Base-by-base conservation (phyloP, 2,888 invertebrate species). In the Drosophila melanosoma region DNA sequence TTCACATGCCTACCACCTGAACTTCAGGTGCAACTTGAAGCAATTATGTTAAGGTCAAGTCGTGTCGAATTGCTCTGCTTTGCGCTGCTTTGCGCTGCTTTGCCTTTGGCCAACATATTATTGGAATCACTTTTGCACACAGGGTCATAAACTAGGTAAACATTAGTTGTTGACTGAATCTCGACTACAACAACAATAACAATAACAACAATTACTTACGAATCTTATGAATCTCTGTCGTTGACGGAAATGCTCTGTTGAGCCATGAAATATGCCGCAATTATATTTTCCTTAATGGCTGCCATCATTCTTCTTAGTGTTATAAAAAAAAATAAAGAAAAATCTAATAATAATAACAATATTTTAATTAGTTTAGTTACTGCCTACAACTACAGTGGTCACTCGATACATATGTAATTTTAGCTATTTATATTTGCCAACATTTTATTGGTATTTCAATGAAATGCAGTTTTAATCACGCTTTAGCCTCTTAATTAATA, bases 21-120 rank as follows among this genome's bases (percentile, higher is more conserved):
- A 72, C 81, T 70, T 69, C 72, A 81, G 77, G 67, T 80, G 81
- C 78, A 80, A 80, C 62, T 68, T 61, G 63, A 68, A 52, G 79
- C 79, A 81, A 82, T 75, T 69, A 68, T 67, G 74, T 70, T 77
- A 61, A 70, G 79, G 79, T 79, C 79, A 76, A 77, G 62, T 77
- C 74, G 77, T 72, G 78, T 74, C 60, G 79, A 65, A 60, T 71
- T 71, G 71, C 69, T 51, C 20, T 57, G n/a, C n/a, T n/a, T n/a
- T n/a, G 52, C 60, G 62, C 53, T 56, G 68, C 68, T 68, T 52
- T 23, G 52, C 60, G 62, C 53, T 56, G 68, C 68, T 68, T 52
- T 23, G 45, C 23, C 8, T 45, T 45, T 64, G 64, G 74, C 38
- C 71, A 77, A 79, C 62, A 66, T 61, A 56, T 67, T 67, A 71